Base-by-base conservation (phyloP, 2,113 vertebrate genomes). In the Tringa solitaria region DNA sequence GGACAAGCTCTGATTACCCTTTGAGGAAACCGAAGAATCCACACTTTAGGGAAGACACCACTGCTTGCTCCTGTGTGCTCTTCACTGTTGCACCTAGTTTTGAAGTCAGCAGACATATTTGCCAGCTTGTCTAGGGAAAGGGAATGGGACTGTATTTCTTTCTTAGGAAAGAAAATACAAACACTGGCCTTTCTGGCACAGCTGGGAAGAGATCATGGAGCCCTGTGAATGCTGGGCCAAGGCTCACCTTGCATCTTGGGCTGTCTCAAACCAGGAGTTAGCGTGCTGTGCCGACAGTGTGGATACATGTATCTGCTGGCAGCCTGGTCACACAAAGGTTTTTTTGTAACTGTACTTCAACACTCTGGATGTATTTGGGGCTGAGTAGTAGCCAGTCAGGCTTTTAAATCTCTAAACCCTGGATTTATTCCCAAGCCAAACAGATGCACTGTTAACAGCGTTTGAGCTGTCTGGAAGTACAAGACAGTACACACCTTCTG, bases 261-360 rank as follows among this genome's bases (percentile, higher is more conserved):
- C n/a, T 79, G 41, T 10, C 4, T 64, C 41, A 45, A 73, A 63
- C 19, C 5, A 18, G 33, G 41, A 13, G 15, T 41, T 50, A 13
- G 14, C 8, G 28, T 54, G n/a, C 37, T 54, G 17, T 72, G 43
- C 12, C 0, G 3, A 6, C 14, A 14, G 14, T 12, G 9, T 35
- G 16, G 43, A 7, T 48, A 14, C 0, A 0, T 4, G 4, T 30
- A 8, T 33, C 51, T 5, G 53, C 23, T 46, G 59, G 9, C 35
- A 80, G 28, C 15, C 16, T 22, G n/a, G 26, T 37, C n/a, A 54
- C 5, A 5, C 21, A 9, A 57, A 21, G 41, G 5, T 6, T 18
- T 14, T 73, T 10, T 61, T 33, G 14, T 48, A 53, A n/a, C 12
- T 67, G 41, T 35, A 20, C 14, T 70, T 88, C 15, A 67, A 17